A percentile compares a stretch with the other conserved stretches of the same genome.
Evolutionary conservation across 2,888 invertebrate species (phyloP).

Genomic region (Dryomyza anilis): DNA sequence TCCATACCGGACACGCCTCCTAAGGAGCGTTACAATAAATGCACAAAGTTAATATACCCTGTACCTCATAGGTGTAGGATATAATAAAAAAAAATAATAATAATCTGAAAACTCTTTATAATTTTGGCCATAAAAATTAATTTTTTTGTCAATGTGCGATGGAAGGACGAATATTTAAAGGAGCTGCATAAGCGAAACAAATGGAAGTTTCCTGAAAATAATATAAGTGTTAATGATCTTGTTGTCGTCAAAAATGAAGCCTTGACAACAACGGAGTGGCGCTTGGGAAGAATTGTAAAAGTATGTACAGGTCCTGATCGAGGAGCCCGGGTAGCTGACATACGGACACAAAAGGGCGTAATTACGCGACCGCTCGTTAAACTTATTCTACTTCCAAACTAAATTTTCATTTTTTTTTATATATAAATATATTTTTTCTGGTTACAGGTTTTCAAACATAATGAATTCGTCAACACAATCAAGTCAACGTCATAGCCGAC

Average conservation of each 20-base stretch:
- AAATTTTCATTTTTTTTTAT: not conserved
- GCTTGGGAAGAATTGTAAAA: not conserved
- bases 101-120: no score
- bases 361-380: slow-evolving; percentile 10
- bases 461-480: no score
- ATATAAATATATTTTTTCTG: not conserved
- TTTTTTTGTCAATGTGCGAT: no score
- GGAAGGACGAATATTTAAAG: no score
- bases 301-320: not conserved
- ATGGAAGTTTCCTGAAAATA: slow-evolving; percentile 1
- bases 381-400: slow-evolving; percentile 1
- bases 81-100: no score
- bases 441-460: not conserved
- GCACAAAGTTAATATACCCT: no score
- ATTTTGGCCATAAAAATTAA: no score
- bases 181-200: no score
- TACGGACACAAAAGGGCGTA: slow-evolving; percentile 10
- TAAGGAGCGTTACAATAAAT: no score
- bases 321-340: slow-evolving; percentile 8
- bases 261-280: slow-evolving; percentile 15
- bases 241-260: slow-evolving; percentile 1
- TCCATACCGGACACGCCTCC: no score
- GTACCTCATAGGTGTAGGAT: no score
- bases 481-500: no score
- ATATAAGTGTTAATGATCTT: slow-evolving; percentile 4